Evolutionary conservation across 2,888 invertebrate genomes (phyloP).

Genomic region (Sminthurinus aureus): DNA sequence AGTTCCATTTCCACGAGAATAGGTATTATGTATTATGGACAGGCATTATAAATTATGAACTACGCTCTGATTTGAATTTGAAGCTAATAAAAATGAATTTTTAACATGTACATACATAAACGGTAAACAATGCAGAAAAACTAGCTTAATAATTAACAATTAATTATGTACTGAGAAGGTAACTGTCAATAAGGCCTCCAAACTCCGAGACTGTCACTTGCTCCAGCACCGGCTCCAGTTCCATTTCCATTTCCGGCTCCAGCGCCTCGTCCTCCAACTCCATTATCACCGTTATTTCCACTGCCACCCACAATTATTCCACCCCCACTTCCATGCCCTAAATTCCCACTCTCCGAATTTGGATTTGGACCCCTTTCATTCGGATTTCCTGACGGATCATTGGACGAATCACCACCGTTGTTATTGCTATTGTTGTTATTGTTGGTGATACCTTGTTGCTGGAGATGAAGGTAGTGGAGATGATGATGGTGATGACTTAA

Average conservation of each 20-base stretch:
- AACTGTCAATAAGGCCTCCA: slow-evolving; percentile 56
- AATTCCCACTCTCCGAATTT: background rate
- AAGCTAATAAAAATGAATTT: too few relatives aligned
- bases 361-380: slow-evolving; percentile 12
- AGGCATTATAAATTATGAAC: too few relatives aligned
- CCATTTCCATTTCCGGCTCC: background rate
- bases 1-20: too few relatives aligned
- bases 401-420: background rate
- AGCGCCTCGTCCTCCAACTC: background rate
- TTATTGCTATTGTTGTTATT: too few relatives aligned
- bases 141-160: background rate
- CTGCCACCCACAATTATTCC: background rate
- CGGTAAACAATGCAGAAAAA: background rate
- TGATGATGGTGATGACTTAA: slow-evolving; percentile 25
- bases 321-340: background rate
- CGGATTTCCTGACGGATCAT: background rate
- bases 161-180: background rate
- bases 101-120: too few relatives aligned
- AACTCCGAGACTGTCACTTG: slow-evolving; percentile 52
- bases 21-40: too few relatives aligned
- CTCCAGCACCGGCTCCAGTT: background rate
- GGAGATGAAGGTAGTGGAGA: slow-evolving; percentile 16
- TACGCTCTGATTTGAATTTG: too few relatives aligned
- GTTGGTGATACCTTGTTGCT: slow-evolving; percentile 31
- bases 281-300: background rate